phyloP scores from a whole-genome alignment of 1,140 invertebrate genomes.

The Drosophila kohkoa region DNA sequence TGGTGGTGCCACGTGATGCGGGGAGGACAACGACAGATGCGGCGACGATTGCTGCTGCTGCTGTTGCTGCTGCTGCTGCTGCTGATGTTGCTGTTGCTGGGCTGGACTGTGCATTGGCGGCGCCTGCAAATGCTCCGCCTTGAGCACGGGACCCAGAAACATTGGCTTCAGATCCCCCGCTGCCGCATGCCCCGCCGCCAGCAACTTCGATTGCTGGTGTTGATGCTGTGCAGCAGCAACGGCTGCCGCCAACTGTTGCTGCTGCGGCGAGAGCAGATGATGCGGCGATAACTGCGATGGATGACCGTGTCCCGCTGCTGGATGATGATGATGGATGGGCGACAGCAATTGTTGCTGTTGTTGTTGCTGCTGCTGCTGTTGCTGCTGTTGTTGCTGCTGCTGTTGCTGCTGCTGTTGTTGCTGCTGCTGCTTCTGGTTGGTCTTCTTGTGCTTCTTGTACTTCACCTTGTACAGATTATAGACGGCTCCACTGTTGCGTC shows the following conservation, averaged over 20 bases:
- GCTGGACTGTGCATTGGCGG: conserved; percentile 74
- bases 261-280: conserved; percentile 75
- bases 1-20: conserved; percentile 48
- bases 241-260: conserved; percentile 77
- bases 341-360: conserved; percentile 85
- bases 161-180: conserved; percentile 78
- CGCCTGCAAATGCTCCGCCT: conserved; percentile 70
- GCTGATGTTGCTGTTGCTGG: conserved; percentile 62
- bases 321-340: conserved; percentile 79
- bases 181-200: conserved; percentile 41
- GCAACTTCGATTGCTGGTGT: conserved; percentile 80
- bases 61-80: conserved; percentile 57
- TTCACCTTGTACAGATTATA: conserved; percentile 99
- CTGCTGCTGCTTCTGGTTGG: conserved; percentile 87
- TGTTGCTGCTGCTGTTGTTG: conserved; percentile 85
- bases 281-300: conserved; percentile 85
- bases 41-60: conserved; percentile 70
- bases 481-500: conserved; percentile 98
- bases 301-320: conserved; percentile 63
- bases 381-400: conserved; percentile 80
- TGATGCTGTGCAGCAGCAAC: conserved; percentile 71
- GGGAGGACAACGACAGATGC: conserved; percentile 58
- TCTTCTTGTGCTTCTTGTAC: conserved; percentile 98
- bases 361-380: conserved; percentile 84
- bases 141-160: conserved; percentile 75